Percentiles rank a stretch among this genome's conserved stretches.
Evolutionary conservation across 2,797 vertebrate genomes (phyloP).

Genomic region (Coreius guichenoti): DNA sequence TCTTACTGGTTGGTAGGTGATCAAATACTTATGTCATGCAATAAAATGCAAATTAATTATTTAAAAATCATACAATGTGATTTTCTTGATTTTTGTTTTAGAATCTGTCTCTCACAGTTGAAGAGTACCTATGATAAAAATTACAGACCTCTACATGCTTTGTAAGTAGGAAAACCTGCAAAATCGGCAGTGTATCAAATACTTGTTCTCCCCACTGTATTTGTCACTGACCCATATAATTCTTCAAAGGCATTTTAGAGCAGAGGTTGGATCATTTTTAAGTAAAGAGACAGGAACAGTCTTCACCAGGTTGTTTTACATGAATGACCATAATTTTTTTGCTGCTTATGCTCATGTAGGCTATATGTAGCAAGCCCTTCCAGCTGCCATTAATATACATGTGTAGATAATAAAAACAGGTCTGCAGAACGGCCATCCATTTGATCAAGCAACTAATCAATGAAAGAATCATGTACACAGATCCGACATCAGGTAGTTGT

Average conservation of each 20-base stretch:
- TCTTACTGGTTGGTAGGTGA: too few species aligned
- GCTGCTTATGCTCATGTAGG: neutral
- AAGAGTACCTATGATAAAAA: too few species aligned
- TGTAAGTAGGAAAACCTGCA: too few species aligned
- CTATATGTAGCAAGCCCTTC: neutral
- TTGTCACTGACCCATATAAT: neutral
- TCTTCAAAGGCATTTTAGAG: neutral
- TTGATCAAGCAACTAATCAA: slow-evolving; percentile 46
- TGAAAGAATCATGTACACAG: slow-evolving; percentile 41
- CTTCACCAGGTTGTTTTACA: neutral
- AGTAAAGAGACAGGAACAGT: neutral
- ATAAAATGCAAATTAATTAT: too few species aligned
- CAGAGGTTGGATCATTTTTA: neutral
- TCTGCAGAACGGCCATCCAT: neutral
- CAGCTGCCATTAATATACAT: neutral
- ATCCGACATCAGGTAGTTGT: slow-evolving; percentile 16
- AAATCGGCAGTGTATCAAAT: too few species aligned
- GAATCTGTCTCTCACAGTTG: too few species aligned
- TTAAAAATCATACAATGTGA: too few species aligned
- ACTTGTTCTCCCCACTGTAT: too few species aligned
- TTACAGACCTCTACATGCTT: too few species aligned
- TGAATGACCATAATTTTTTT: neutral
- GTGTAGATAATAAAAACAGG: slow-evolving; percentile 20
- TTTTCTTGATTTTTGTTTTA: too few species aligned
- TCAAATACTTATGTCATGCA: too few species aligned